Evolutionary conservation across 2,113 vertebrate species (phyloP), one percentile per base, ranked within the genome.

Genomic region (Pelmatolapia mariae): DNA sequence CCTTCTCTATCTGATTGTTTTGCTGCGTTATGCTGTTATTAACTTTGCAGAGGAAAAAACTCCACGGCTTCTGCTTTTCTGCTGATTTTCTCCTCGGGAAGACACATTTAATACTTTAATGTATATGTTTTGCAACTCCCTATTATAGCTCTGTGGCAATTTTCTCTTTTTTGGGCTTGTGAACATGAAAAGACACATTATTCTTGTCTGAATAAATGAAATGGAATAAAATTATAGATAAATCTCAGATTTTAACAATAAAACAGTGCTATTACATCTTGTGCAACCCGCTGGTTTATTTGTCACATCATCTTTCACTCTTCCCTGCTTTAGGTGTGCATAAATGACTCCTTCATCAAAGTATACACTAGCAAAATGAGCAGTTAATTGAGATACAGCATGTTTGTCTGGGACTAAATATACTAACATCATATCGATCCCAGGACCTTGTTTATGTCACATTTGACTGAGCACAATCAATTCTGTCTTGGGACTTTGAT

Each of bases 381-480:
- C 73, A 29, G 88, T 93, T 96, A 96, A 97, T 97, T 96, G 95
- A 96, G 96, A 96, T 89, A 87, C 95, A 94, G 81, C 45, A 89
- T 73, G 94, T 93, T 95, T 93, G 94, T 95, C 89, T 92, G 57
- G 71, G 78, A 81, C 85, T 80, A 89, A 94, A 92, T 87, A 83
- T 92, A 89, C 89, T 87, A 85, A 92, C 91, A 86, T 90, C 85
- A 13, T 56, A 95, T 95, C 45, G 95, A 95, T 87, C 61, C 79
- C 18, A 2, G 38, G 87, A 85, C 94, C 94, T 96, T 95, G 94
- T 96, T 96, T 94, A 93, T 95, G 96, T 96, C 96, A 95, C 94
- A 95, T 95, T 92, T 96, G 95, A 96, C 93, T 92, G 94, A 95
- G 93, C 88, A 59, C 92, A 93, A 96, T 96, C 96, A 95, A 96